Base-by-base conservation (phyloP, 2,797 vertebrate genomes). In the Catostomus latipinnis region DNA sequence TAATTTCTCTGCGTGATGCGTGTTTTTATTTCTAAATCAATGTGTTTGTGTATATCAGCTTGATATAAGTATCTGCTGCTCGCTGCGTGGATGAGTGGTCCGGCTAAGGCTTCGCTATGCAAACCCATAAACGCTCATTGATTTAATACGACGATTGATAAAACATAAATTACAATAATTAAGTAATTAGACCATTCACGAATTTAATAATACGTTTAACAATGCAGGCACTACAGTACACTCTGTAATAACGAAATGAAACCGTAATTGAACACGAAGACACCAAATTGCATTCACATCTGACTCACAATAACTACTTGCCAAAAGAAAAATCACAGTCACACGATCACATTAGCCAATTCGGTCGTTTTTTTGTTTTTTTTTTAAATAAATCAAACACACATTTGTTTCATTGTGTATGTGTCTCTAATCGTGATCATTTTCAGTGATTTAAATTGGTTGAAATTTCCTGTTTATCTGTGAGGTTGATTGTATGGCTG, bases 231-330 rank as follows among this genome's bases (percentile, higher is more conserved):
- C 6, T 18, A 8, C 16, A 4, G 8, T 6, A 14, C 1, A 50
- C 12, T 8, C 0, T 1, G 4, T 50, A 50, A 8, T 68, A 1
- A 12, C 11, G 0, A 13, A 34, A 12, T 50, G 16, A 49, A 49
- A 8, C 9, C 50, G 11, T 76, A 12, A 10, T 67, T 16, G 13
- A 60, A 50, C 68, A 50, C 54, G 58, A 76, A 76, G 63, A 49
- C 43, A 18, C 0, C 7, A 57, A 49, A 67, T 49, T 48, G 16
- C 53, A 50, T 8, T 14, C 34, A 43, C 6, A 4, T 34, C 34
- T 34, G 3, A 34, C 34, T 34, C 34, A 34, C 1, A 34, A 34
- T 34, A 34, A 34, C 2, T 34, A 34, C 34, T 34, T 34, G 34
- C 34, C 34, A 34, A 34, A 3, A 2, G 34, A 34, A 34, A 3